phyloP scores from a whole-genome alignment of 92 coral and sea anemone genomes.

The Desmophyllum pertusum region DNA sequence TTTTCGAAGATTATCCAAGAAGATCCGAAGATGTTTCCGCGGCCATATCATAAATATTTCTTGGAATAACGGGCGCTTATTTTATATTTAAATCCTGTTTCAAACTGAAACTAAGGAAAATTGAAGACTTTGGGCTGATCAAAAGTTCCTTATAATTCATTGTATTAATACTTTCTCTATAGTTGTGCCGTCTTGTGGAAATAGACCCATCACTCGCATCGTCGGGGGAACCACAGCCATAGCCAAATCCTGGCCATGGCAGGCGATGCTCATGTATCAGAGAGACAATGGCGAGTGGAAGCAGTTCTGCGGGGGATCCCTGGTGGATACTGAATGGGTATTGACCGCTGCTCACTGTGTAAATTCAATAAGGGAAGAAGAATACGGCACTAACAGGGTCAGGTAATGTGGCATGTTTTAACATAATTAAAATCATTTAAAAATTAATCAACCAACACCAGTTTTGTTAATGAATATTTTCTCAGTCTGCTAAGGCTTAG shows the following conservation, averaged over 20 bases:
- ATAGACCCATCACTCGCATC: conserved; percentile 67
- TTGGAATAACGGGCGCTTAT: too few relatives aligned
- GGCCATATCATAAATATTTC: too few relatives aligned
- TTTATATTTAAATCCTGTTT: too few relatives aligned
- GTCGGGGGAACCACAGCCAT: conserved; percentile 84
- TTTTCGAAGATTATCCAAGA: too few relatives aligned
- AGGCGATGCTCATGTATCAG: conserved; percentile 70
- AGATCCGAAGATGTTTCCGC: too few relatives aligned
- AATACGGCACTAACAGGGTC: conserved; percentile 37
- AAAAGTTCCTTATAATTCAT: too few relatives aligned
- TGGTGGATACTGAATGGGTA: conserved; percentile 72
- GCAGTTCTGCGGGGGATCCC: conserved; percentile 94
- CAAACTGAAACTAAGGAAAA: too few relatives aligned
- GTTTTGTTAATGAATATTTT: neutral
- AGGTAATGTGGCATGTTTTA: conserved; percentile 41
- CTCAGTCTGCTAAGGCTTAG: neutral
- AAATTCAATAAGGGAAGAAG: conserved; percentile 41
- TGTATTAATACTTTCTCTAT: neutral
- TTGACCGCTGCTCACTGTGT: conserved; percentile 92
- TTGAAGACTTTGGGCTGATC: too few relatives aligned
- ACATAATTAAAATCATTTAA: too few relatives aligned
- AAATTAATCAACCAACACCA: neutral
- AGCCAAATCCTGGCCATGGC: conserved; percentile 94
- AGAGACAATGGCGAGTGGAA: conserved; percentile 49
- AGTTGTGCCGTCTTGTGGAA: conserved; percentile 70